Conservation (phyloP, 2,888 invertebrate species). For the Nomada lathburiana region DNA sequence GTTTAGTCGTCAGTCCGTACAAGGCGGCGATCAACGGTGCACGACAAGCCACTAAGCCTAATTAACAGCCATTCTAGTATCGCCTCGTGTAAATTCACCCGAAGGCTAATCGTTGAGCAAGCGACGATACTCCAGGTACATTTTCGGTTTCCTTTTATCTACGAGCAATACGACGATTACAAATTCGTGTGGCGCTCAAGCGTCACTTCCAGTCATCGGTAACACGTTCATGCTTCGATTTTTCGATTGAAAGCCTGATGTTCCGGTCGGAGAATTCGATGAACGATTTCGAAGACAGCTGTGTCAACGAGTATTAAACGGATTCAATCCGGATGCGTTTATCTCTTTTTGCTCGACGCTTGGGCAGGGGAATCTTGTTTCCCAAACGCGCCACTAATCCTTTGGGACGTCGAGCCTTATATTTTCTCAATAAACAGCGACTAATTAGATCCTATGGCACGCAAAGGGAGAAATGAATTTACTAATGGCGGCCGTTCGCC, state of each 20-base stretch:
- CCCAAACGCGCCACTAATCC: slow-evolving; percentile 39
- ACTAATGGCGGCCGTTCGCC: slow-evolving; percentile 5
- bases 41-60: slow-evolving; percentile 77
- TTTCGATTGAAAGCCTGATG: not conserved
- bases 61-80: slow-evolving; percentile 79
- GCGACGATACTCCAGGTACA: slow-evolving; percentile 64
- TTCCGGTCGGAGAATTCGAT: not conserved
- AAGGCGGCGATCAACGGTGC: slow-evolving; percentile 73
- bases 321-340: slow-evolving; percentile 72
- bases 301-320: slow-evolving; percentile 79
- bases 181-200: not conserved
- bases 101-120: slow-evolving; percentile 73
- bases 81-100: slow-evolving; percentile 73
- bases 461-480: slow-evolving; percentile 8
- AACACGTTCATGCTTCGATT: not conserved
- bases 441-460: slow-evolving; percentile 39
- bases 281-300: slow-evolving; percentile 72
- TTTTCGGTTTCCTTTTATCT: slow-evolving; percentile 5
- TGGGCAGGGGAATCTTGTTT: not conserved
- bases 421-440: slow-evolving; percentile 45
- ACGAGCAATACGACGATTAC: not conserved
- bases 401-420: slow-evolving; percentile 7
- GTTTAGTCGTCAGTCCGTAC: slow-evolving; percentile 67
- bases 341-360: slow-evolving; percentile 12
- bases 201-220: slow-evolving; percentile 1